Conservation (phyloP, 2,797 vertebrate species). For the Pipistrellus nathusii region DNA sequence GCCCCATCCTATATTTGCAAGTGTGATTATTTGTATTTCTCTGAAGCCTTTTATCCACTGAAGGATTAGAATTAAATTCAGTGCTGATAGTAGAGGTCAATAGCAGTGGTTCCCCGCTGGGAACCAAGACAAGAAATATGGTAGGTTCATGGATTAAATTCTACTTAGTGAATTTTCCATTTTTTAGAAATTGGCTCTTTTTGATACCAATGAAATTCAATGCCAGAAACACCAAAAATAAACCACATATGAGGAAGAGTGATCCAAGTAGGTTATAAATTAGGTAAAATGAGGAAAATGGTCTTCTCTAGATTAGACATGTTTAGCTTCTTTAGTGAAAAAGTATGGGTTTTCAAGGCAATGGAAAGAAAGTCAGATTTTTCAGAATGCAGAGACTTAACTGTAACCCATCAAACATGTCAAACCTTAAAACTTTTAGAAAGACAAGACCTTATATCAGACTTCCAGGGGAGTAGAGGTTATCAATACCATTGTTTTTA, state of each 20-base stretch:
- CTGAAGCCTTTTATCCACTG: neutral
- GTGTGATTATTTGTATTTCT: neutral
- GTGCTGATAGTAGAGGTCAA: neutral
- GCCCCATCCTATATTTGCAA: neutral
- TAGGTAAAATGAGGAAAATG: constrained; percentile 14
- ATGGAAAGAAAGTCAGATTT: neutral
- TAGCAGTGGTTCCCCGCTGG: neutral
- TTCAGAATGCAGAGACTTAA: constrained; percentile 31
- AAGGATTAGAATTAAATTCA: neutral
- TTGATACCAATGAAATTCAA: constrained; percentile 35
- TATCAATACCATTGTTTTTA: neutral
- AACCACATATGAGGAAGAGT: neutral
- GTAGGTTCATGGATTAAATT: constrained; percentile 8
- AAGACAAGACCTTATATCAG: neutral
- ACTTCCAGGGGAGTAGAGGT: neutral
- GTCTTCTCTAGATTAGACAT: neutral
- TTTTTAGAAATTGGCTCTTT: constrained; percentile 36
- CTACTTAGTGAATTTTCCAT: neutral
- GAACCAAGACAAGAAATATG: neutral
- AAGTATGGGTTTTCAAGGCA: constrained; percentile 42
- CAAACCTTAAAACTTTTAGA: neutral
- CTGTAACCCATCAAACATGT: constrained; percentile 12
- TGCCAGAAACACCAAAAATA: constrained; percentile 24
- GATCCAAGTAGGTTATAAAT: constrained; percentile 35
- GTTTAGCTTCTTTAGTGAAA: neutral